Base-by-base conservation (phyloP, 2,113 vertebrate species). In the Clarias gariepinus region DNA sequence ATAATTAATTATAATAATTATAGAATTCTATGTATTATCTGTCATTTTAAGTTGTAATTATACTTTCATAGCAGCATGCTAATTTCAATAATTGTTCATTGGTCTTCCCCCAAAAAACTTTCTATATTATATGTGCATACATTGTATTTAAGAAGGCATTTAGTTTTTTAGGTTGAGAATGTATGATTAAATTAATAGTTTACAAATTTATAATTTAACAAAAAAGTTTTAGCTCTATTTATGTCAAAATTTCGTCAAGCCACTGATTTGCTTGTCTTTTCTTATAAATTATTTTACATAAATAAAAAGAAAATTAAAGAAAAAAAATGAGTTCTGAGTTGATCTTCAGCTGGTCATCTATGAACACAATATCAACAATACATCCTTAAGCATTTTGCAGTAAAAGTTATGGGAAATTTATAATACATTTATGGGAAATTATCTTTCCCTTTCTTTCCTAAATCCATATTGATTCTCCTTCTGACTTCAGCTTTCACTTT, bases 401-500 rank as follows among this genome's bases (percentile, higher is more conserved):
- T 41, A 19, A 81, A 81, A 61, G 21, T 36, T 36, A 41, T 60
- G 30, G 7, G 19, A 25, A 60, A 81, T 36, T 25, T 61, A 81
- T 81, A 4, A 36, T 30, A 60, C 41, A 61, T 61, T 81, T 30
- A 61, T 61, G 33, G 9, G 18, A 79, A 33, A 21, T 36, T 11
- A 60, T 80, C 78, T 80, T 19, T 21, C 28, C 36, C 77, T 55
- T 74, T 77, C 16, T 60, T 80, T 60, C 55, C 57, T 19, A 61
- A 61, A 61, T 81, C 78, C 30, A 81, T 81, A 60, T 61, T 81
- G 57, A 30, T 41, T 55, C n/a, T 55, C 10, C 16, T 69, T 18
- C 25, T 28, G 61, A 55, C 47, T 96, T 95, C 95, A 96, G 95
- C 94, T 95, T 95, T 95, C 94, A 94, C 95, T 95, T 93, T 93